Percentiles rank a stretch among this genome's conserved stretches.
phyloP scores from a whole-genome alignment of 2,797 vertebrate genomes.

The Syncerus caffer region DNA sequence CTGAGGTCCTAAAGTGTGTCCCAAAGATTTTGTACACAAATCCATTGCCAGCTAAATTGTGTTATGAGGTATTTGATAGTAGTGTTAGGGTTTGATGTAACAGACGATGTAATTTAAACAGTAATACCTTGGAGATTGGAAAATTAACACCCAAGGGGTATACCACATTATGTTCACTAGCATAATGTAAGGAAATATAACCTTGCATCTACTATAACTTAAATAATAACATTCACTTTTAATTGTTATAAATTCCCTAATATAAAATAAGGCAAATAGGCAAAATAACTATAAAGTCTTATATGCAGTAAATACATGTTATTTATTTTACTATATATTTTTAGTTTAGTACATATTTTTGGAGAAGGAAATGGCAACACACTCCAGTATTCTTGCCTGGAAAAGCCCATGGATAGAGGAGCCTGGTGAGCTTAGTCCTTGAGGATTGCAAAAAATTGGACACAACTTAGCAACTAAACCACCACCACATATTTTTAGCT shows the following conservation, averaged over 20 bases:
- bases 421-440: too few relatives aligned
- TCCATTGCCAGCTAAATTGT: not conserved
- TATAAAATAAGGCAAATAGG: not conserved
- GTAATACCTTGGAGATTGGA: not conserved
- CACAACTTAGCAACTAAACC: too few relatives aligned
- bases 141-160: not conserved
- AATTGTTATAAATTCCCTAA: not conserved
- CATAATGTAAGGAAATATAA: not conserved
- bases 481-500: too few relatives aligned
- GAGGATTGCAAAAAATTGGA: too few relatives aligned
- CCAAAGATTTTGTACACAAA: not conserved
- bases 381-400: not conserved
- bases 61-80: not conserved
- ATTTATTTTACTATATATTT: not conserved
- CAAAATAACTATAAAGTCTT: not conserved
- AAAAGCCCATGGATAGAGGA: not conserved
- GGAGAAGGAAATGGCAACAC: not conserved
- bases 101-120: not conserved
- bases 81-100: not conserved
- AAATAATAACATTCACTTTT: not conserved
- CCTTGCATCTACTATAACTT: not conserved
- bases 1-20: not conserved
- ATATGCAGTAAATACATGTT: not conserved
- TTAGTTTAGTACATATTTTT: not conserved
- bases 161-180: not conserved